Percentiles rank a stretch among this genome's conserved stretches.
Evolutionary conservation across 2,113 vertebrate species (phyloP).

Genomic region (Anoura caudifer): DNA sequence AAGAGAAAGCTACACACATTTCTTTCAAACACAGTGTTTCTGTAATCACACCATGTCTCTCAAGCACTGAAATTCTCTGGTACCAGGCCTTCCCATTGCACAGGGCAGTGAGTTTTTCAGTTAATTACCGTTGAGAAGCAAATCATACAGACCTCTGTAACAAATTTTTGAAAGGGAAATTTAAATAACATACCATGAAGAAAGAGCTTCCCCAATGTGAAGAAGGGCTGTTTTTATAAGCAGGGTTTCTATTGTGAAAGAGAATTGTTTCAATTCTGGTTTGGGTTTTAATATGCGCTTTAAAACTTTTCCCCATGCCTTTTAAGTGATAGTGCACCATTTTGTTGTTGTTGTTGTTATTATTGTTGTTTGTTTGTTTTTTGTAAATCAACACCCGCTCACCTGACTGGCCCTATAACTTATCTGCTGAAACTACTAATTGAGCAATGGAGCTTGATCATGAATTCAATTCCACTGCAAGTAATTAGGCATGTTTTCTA

Average conservation of each 20-base stretch:
- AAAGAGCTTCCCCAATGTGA: background rate
- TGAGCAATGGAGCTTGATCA: background rate
- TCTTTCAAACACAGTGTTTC: background rate
- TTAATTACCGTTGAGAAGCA: background rate
- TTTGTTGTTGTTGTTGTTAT: no score
- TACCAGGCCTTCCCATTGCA: rapidly evolving
- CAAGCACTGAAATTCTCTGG: rapidly evolving
- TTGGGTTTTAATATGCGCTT: background rate
- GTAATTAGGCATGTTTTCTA: background rate
- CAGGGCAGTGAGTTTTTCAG: background rate
- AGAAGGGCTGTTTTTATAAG: background rate
- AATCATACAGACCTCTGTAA: no score
- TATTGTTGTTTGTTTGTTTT: background rate
- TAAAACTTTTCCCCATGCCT: background rate
- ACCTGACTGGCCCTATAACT: background rate
- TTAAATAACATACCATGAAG: background rate
- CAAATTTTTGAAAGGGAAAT: background rate
- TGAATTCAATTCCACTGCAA: background rate
- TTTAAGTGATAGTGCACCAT: background rate
- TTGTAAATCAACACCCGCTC: background rate
- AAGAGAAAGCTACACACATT: background rate
- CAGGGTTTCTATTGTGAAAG: background rate
- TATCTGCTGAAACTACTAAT: background rate
- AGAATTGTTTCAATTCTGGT: background rate
- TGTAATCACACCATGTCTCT: rapidly evolving